Base-by-base conservation (phyloP, 2,888 invertebrate genomes). In the Steinernema scapterisci region DNA sequence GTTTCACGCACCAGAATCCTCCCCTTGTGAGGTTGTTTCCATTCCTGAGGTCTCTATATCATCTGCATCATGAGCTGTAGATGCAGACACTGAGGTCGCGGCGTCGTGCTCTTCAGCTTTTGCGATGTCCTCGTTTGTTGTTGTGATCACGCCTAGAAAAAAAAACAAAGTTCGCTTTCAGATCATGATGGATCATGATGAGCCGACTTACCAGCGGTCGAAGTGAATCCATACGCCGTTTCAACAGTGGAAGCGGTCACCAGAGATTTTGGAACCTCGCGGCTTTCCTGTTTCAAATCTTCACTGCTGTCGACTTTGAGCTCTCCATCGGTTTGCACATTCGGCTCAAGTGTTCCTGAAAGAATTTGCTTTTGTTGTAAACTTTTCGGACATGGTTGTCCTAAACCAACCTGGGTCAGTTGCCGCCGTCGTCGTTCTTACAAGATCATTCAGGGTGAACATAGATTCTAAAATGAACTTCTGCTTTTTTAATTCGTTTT, bases 231-330 rank as follows among this genome's bases (percentile, higher is more conserved):
- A 25, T 25, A n/a, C n/a, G n/a, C 31, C 2, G 27, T 25, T 27
- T 63, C 63, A 16, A 63, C 63, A 1, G 63, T 63, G 13, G 63
- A 9, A 5, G 63, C 63, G 63, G 31, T 27, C 27, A 63, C 63
- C 27, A 63, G 63, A 6, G 63, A 31, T 16, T 63, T 63, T 27
- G 63, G 63, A 6, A 63, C 63, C 5, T 23, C 54, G 21, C 13
- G 54, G 19, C 23, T 54, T 25, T 54, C 54, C 23, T 54, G 5
- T 13, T 13, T 21, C 21, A 9, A 6, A 31, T 63, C 63, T 38
- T 63, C 63, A 16, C 19, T 48, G 16, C 48, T 2, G 48, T 48
- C 19, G n/a, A 48, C 13, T 48, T 48, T 19, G 3, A 1, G 16
- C 63, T 63, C 31, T 31, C 9, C 38, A 38, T 63, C 31, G 25